These are phyloP conservation scores for Athene noctua DNA, from an alignment of 2,113 vertebrate species.

Conservation along the genomic window DNA sequence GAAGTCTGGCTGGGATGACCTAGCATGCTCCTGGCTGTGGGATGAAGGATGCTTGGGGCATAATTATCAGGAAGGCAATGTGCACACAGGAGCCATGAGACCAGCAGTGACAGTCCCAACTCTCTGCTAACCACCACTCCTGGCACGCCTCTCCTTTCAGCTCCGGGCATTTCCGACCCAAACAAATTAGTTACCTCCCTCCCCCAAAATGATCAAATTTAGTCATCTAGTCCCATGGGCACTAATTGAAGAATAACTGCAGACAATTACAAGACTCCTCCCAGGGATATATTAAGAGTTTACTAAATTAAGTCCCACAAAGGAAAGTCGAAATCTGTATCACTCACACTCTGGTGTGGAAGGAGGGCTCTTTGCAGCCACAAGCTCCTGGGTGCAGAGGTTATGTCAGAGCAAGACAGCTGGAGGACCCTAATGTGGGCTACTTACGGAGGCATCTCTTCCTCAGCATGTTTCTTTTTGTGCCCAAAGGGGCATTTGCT, in stretches of 20 bases:
- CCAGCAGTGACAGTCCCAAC: background rate
- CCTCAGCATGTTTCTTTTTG: background rate
- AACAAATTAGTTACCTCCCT: background rate
- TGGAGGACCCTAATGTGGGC: background rate
- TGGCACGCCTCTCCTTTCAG: background rate
- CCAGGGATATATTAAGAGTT: background rate
- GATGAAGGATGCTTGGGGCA: background rate
- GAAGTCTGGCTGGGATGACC: background rate
- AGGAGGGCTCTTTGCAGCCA: background rate
- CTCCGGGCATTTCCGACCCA: background rate
- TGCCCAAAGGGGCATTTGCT: background rate
- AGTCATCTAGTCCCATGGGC: background rate
- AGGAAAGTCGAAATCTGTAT: background rate
- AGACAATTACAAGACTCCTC: background rate
- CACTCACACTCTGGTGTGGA: background rate
- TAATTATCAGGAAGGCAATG: background rate
- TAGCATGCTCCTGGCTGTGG: accelerated
- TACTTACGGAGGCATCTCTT: background rate
- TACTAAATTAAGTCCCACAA: background rate
- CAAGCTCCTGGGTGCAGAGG: background rate
- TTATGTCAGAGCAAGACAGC: background rate
- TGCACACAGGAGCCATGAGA: background rate
- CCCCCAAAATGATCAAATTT: background rate
- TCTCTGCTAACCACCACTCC: background rate
- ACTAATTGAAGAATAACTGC: background rate